Evolutionary conservation across 1,140 invertebrate genomes (phyloP), one percentile per base, ranked within the genome.

Genomic region (Grapholita molesta): DNA sequence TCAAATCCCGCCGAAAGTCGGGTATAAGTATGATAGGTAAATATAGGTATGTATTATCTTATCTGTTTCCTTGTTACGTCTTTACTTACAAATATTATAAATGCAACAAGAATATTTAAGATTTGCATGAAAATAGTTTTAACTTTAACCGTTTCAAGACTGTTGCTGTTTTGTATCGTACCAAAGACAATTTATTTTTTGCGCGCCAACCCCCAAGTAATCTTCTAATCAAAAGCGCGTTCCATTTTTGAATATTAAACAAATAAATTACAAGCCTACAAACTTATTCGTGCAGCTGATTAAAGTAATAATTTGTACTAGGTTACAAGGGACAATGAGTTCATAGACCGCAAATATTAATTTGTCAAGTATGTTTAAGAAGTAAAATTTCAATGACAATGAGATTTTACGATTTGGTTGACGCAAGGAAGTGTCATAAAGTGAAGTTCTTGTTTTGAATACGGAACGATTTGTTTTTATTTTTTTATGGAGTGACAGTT

Each of bases 371-470:
- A n/a, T 48, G 21, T 48, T 48, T 48, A 48, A 35, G 32, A 65
- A 35, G 23, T 38, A 65, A 25, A 48, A 67, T 67, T 67, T 42
- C 11, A 67, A 67, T 85, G 52, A 83, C 79, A 82, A 82, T 70
- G 77, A 75, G 79, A 64, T 78, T 85, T 84, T 79, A 85, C 72
- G 75, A 71, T 78, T 81, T 74, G 76, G 72, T 80, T 83, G 75
- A 77, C 75, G 68, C 35, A 73, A 70, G 64, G 66, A 70, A 70
- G 72, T 53, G 64, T 24, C 9, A 15, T 28, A n/a, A 69, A 28
- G 28, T 55, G 42, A 42, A 24, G 24, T 61, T 25, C 53, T 71
- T 74, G 70, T 72, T 67, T 70, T 57, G 64, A 64, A 66, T 32
- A 4, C 30, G 30, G 33, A 67, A 69, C 68, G 73, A 74, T 74